Evolutionary conservation across 1,140 invertebrate genomes (phyloP).

Genomic region (Drosophila biarmipes): DNA sequence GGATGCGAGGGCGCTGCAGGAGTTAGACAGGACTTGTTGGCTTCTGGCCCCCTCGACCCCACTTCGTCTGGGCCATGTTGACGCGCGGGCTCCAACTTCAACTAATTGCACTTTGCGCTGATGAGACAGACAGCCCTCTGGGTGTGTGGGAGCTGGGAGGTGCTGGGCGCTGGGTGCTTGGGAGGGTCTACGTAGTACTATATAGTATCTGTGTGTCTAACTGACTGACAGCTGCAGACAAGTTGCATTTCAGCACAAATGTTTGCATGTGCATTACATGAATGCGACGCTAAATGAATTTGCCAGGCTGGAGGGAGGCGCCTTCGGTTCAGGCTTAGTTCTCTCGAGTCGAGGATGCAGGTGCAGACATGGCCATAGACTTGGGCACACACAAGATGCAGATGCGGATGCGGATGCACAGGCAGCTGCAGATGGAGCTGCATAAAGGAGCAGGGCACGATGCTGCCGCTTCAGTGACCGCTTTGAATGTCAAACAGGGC

Average conservation of each 20-base stretch:
- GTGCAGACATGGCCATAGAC: constrained; percentile 16
- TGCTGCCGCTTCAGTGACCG: constrained; percentile 66
- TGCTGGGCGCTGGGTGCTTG: constrained; percentile 2
- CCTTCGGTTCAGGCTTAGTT: constrained; percentile 15
- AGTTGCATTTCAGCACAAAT: constrained; percentile 82
- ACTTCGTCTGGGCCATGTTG: constrained; percentile 50
- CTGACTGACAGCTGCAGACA: constrained; percentile 81
- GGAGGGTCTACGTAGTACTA: background rate
- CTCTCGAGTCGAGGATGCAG: constrained; percentile 14
- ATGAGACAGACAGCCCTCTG: constrained; percentile 73
- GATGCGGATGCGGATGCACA: constrained; percentile 28
- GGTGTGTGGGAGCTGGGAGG: constrained; percentile 7
- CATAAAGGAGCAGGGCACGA: constrained; percentile 37
- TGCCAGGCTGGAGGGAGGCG: constrained; percentile 38
- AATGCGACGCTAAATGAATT: constrained; percentile 78
- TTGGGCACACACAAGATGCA: constrained; percentile 3
- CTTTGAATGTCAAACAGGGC: constrained; percentile 76
- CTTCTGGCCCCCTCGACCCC: constrained; percentile 55
- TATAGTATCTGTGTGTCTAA: constrained; percentile 41
- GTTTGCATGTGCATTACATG: constrained; percentile 74
- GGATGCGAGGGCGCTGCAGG: background rate
- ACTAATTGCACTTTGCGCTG: constrained; percentile 82
- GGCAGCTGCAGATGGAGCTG: constrained; percentile 17
- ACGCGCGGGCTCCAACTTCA: constrained; percentile 71
- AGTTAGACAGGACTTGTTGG: constrained; percentile 67